Percentiles rank a stretch among this genome's conserved stretches.
These are phyloP conservation scores for Daktulosphaira vitifoliae DNA, from an alignment of 1,140 invertebrate species.

Conservation along the genomic window DNA sequence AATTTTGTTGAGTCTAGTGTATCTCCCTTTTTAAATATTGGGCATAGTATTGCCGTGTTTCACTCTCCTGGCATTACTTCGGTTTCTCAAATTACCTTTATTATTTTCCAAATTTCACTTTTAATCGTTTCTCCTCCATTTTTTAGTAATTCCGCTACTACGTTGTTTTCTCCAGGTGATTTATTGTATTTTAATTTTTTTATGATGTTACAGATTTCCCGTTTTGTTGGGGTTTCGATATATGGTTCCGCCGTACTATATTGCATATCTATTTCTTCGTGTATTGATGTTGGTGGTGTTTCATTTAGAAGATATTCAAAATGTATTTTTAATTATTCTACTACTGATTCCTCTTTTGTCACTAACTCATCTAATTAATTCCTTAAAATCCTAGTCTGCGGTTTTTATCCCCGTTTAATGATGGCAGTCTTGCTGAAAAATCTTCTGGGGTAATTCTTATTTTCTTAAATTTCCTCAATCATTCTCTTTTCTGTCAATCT, in stretches of 20 bases:
- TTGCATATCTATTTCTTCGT: neutral
- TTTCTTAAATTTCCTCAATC: neutral
- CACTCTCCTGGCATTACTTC: conserved; percentile 38
- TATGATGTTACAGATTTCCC: conserved; percentile 24
- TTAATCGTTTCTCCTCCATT: conserved; percentile 29
- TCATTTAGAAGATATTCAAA: conserved; percentile 4
- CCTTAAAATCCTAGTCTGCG: neutral
- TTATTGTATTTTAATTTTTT: conserved; percentile 36
- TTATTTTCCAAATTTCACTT: conserved; percentile 27
- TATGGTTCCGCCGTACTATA: neutral
- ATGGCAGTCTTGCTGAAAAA: neutral
- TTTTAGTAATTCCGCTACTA: conserved; percentile 39
- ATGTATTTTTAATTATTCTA: conserved; percentile 5
- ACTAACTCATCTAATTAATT: neutral
- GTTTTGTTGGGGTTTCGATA: conserved; percentile 10
- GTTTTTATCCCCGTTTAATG: neutral
- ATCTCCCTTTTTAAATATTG: conserved; percentile 40
- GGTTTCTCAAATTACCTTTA: conserved; percentile 29
- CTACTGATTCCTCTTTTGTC: neutral
- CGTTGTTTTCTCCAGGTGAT: conserved; percentile 38
- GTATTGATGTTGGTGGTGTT: neutral
- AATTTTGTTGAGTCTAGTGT: conserved; percentile 37
- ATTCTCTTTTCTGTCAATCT: neutral
- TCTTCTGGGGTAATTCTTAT: conserved; percentile 2
- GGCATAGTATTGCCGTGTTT: conserved; percentile 36